Evolutionary conservation across 1,140 invertebrate genomes (phyloP).

Genomic region (Hylaeus anthracinus): DNA sequence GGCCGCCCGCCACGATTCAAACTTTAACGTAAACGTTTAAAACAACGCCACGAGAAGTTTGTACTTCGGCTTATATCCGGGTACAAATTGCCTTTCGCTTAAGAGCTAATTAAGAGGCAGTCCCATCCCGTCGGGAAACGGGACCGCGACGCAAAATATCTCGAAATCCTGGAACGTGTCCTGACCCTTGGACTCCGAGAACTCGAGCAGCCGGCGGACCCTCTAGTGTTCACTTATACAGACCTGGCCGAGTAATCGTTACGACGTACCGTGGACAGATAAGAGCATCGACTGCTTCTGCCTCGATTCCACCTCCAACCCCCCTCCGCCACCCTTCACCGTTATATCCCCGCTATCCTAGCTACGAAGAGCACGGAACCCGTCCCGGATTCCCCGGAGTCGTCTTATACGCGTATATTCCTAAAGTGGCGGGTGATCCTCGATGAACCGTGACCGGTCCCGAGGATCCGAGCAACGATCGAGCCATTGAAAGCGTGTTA

Average conservation of each 20-base stretch:
- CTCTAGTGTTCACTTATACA: constrained; percentile 44
- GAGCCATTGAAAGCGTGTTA: constrained; percentile 32
- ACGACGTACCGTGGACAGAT: constrained; percentile 74
- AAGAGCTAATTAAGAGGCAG: constrained; percentile 64
- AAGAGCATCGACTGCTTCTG: constrained; percentile 66
- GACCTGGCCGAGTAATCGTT: constrained; percentile 72
- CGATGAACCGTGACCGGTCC: constrained; percentile 72
- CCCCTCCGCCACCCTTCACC: constrained; percentile 42
- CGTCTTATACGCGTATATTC: constrained; percentile 71
- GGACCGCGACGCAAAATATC: constrained; percentile 40
- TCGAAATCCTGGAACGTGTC: constrained; percentile 40
- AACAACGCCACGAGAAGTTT: constrained; percentile 58
- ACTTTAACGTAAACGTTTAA: constrained; percentile 62
- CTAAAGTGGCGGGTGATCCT: constrained; percentile 64
- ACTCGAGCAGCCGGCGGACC: constrained; percentile 37
- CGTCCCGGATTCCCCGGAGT: constrained; percentile 66
- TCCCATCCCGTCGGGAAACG: constrained; percentile 36
- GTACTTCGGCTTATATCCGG: constrained; percentile 55
- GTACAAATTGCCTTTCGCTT: constrained; percentile 64
- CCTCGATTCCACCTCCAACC: constrained; percentile 55
- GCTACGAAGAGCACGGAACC: constrained; percentile 67
- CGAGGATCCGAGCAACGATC: background rate
- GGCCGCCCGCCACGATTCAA: constrained; percentile 45
- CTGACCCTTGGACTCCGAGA: constrained; percentile 44
- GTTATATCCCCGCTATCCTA: constrained; percentile 17